Evolutionary conservation across 2,113 vertebrate species (phyloP), one percentile per base, ranked within the genome.

Genomic region (Aspidoscelis tigris): DNA sequence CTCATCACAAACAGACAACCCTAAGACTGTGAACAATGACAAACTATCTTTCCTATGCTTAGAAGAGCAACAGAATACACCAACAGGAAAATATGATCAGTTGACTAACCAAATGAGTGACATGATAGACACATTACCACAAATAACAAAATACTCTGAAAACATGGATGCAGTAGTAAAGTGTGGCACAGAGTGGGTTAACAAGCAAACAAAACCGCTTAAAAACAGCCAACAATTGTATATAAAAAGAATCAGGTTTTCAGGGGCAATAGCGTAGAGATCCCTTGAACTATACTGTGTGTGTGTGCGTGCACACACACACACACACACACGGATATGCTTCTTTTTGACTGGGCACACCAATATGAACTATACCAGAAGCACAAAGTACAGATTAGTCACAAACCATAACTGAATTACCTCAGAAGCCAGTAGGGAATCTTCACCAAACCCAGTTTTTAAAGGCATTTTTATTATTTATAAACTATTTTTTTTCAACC

Each of bases 391-490:
- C 33, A 81, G 26, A 55, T 21, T 81, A 58, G 50, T 39, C 24
- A 26, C 6, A 72, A 16, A 22, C 5, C 50, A 81, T 24, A 43
- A 18, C 21, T 26, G 7, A 26, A 22, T 61, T 61, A 39, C 22
- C 43, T 61, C 26, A 33, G n/a, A 53, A 39, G 5, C 26, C 47
- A 69, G 18, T 2, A 53, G 53, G 18, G 33, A 39, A 91, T 78
- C 55, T 82, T 2, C 22, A 85, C 50, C 0, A 0, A 58, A 43
- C 53, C 24, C 50, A 44, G 11, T 3, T 88, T 82, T 77, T 84
- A 91, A 78, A 75, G 14, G 84, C 65, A 58, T 47, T 81, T 86
- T 26, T 0, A 3, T 24, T 18, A 11, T 58, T 58, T 58, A 84
- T 79, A 47, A 79, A 9, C 65, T 76, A 0, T 1, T 44, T 1